These are phyloP conservation scores for Strix uralensis DNA, from an alignment of 2,113 vertebrate genomes.

Conservation along the genomic window DNA sequence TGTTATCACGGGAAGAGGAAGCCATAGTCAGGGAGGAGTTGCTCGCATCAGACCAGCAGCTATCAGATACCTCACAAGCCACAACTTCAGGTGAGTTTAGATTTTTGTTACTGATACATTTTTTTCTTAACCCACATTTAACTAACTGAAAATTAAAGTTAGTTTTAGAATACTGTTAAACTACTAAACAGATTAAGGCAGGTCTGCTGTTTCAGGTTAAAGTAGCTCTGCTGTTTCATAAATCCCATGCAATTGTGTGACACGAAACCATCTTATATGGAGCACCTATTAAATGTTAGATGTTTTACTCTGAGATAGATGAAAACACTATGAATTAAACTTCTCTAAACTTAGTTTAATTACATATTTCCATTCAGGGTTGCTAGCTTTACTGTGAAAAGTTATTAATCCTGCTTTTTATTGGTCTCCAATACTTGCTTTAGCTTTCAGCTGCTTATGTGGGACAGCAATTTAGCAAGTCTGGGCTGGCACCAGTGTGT, in stretches of 20 bases:
- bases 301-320: not conserved
- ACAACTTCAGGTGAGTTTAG: constrained; percentile 85
- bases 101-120: constrained; percentile 17
- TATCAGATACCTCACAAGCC: constrained; percentile 92
- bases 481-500: not conserved
- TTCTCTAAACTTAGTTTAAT: not conserved
- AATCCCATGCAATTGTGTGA: not conserved
- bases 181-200: not conserved
- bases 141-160: constrained; percentile 22
- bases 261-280: not conserved
- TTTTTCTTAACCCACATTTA: not conserved
- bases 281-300: not conserved
- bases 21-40: constrained; percentile 94
- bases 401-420: not conserved
- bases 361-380: not conserved
- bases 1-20: constrained; percentile 97
- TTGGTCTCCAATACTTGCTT: not conserved
- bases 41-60: constrained; percentile 95
- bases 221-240: not conserved
- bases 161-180: not conserved
- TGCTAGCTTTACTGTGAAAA: not conserved
- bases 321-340: not conserved
- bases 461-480: not conserved
- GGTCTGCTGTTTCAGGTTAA: not conserved
- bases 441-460: not conserved